Percentiles rank a stretch among this genome's conserved stretches.
phyloP scores from a whole-genome alignment of 2,888 invertebrate genomes.

The Drosophila paramelanica region DNA sequence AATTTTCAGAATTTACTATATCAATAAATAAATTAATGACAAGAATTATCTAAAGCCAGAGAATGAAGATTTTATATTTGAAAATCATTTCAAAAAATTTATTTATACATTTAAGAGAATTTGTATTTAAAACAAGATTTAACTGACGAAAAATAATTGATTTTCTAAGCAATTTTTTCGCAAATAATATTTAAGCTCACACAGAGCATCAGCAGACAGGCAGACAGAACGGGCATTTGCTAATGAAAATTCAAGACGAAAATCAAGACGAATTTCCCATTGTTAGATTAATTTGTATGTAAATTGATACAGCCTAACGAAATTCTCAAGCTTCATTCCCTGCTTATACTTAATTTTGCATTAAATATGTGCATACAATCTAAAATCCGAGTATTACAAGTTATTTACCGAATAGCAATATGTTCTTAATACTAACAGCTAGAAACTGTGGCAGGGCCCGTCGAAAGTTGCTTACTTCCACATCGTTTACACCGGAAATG shows the following conservation, averaged over 20 bases:
- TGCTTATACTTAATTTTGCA: conserved; percentile 1
- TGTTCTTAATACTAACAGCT: conserved; percentile 93
- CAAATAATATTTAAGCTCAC: neutral
- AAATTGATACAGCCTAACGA: neutral
- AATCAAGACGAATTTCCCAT: neutral
- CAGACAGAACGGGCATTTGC: too few species aligned
- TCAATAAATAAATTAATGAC: too few species aligned
- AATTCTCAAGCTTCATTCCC: conserved; percentile 39
- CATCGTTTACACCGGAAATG: conserved; percentile 57
- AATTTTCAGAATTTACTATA: too few species aligned
- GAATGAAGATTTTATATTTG: conserved; percentile 29
- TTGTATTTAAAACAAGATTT: neutral
- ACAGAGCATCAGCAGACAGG: neutral
- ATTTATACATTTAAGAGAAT: neutral
- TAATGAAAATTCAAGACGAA: neutral
- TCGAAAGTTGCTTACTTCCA: conserved; percentile 85
- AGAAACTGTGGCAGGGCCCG: conserved; percentile 90
- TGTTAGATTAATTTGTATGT: neutral
- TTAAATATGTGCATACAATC: conserved; percentile 5
- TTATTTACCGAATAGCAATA: conserved; percentile 88
- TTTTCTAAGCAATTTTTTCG: neutral
- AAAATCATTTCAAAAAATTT: neutral
- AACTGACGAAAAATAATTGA: neutral
- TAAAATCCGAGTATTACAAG: conserved; percentile 23
- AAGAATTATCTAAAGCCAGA: conserved; percentile 2